Percentiles rank a stretch among this genome's conserved stretches.
Conservation (phyloP, 2,113 vertebrate genomes). For the Melospiza melodia region DNA sequence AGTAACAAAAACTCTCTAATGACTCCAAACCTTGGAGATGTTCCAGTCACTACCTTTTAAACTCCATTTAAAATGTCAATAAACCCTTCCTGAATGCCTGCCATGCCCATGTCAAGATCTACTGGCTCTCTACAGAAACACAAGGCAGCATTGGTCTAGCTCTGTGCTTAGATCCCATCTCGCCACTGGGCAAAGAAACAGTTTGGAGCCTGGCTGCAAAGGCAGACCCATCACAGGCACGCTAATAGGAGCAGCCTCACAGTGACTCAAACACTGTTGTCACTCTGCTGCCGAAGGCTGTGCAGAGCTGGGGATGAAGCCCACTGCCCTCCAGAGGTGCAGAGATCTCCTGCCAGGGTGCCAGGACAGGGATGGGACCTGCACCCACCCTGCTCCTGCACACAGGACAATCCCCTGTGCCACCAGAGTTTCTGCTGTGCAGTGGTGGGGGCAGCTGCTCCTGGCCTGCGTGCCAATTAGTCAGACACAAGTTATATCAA, state of each 20-base stretch:
- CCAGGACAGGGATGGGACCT: rapidly evolving
- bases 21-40: neutral
- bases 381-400: neutral
- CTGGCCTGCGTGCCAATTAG: neutral
- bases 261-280: neutral
- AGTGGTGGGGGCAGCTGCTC: neutral
- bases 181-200: neutral
- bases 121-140: neutral
- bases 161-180: neutral
- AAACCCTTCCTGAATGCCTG: neutral
- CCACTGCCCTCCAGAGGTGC: too few relatives aligned
- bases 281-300: neutral
- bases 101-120: neutral
- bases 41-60: neutral
- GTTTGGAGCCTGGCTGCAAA: neutral
- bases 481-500: neutral
- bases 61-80: neutral
- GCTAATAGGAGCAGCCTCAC: neutral
- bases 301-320: neutral
- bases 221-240: neutral
- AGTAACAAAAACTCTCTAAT: neutral
- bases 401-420: neutral
- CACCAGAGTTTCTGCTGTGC: neutral
- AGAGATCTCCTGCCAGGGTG: neutral
- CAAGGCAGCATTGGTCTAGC: neutral